These are phyloP conservation scores for Oscheius sp. DNA, from an alignment of 2,888 invertebrate genomes.

Conservation along the genomic window DNA sequence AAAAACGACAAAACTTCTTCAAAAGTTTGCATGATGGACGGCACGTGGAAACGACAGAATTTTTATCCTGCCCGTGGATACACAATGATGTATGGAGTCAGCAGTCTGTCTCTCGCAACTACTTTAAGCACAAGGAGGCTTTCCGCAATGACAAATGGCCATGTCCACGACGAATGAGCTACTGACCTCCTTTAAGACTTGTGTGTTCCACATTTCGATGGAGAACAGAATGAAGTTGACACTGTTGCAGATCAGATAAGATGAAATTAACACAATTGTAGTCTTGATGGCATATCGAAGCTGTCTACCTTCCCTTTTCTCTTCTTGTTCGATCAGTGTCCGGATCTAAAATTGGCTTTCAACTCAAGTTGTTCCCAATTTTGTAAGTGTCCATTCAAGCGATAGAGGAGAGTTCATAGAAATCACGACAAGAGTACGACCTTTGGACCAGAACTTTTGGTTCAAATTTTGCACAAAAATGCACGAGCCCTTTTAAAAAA, in stretches of 20 bases:
- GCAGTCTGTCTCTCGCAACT: slow-evolving; percentile 32
- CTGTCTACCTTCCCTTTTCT: slow-evolving; percentile 50
- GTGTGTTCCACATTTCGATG: slow-evolving; percentile 51
- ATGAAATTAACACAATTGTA: slow-evolving; percentile 58
- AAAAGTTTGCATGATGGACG: slow-evolving; percentile 13
- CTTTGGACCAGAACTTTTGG: slow-evolving; percentile 5
- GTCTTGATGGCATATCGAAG: slow-evolving; percentile 60
- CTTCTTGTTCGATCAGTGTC: slow-evolving; percentile 40
- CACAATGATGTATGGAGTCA: slow-evolving; percentile 29
- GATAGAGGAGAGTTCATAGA: neutral
- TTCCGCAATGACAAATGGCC: slow-evolving; percentile 3
- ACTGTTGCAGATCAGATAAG: slow-evolving; percentile 62
- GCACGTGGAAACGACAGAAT: slow-evolving; percentile 19
- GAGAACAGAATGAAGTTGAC: slow-evolving; percentile 58
- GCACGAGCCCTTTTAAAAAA: slow-evolving; percentile 1
- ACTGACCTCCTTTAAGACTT: slow-evolving; percentile 14
- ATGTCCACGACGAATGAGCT: slow-evolving; percentile 5
- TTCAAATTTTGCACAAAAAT: slow-evolving; percentile 1
- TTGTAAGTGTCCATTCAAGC: neutral
- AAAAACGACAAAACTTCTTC: slow-evolving; percentile 36
- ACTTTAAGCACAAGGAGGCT: slow-evolving; percentile 1
- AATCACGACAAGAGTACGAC: slow-evolving; percentile 9
- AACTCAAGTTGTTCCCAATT: slow-evolving; percentile 42
- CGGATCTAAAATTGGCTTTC: slow-evolving; percentile 44
- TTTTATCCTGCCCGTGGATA: slow-evolving; percentile 17